Conservation (phyloP, 2,888 invertebrate species). For the Leucozona laternaria region DNA sequence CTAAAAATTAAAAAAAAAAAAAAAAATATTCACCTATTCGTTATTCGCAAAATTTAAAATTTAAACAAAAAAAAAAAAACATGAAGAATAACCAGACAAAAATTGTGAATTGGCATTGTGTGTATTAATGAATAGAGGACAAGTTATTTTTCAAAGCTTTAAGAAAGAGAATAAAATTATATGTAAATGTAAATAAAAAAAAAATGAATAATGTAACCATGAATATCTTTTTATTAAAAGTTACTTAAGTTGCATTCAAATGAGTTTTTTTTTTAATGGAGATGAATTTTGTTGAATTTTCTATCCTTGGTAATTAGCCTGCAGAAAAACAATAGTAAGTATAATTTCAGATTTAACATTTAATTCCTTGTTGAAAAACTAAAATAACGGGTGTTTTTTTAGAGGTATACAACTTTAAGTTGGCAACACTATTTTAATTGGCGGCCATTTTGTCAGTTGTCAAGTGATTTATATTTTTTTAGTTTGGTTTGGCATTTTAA, state of each 20-base stretch:
- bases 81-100: slow-evolving; percentile 35
- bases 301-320: not conserved
- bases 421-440: too few relatives aligned
- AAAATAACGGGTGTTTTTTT: too few relatives aligned
- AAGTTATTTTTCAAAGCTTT: slow-evolving; percentile 72
- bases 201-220: slow-evolving; percentile 42
- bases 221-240: slow-evolving; percentile 46
- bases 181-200: slow-evolving; percentile 51
- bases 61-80: slow-evolving; percentile 13
- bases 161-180: slow-evolving; percentile 53
- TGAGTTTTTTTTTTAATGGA: not conserved
- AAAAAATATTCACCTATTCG: slow-evolving; percentile 30
- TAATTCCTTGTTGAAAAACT: too few relatives aligned
- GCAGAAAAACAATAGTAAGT: not conserved
- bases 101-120: slow-evolving; percentile 32
- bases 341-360: not conserved
- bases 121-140: slow-evolving; percentile 26
- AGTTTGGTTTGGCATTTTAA: too few relatives aligned
- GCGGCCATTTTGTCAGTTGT: too few relatives aligned
- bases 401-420: too few relatives aligned
- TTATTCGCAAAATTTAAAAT: slow-evolving; percentile 24
- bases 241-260: slow-evolving; percentile 39
- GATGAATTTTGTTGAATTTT: too few relatives aligned
- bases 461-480: too few relatives aligned
- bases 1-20: slow-evolving; percentile 16